phyloP scores from a whole-genome alignment of 2,113 vertebrate genomes.

The Gambusia affinis region DNA sequence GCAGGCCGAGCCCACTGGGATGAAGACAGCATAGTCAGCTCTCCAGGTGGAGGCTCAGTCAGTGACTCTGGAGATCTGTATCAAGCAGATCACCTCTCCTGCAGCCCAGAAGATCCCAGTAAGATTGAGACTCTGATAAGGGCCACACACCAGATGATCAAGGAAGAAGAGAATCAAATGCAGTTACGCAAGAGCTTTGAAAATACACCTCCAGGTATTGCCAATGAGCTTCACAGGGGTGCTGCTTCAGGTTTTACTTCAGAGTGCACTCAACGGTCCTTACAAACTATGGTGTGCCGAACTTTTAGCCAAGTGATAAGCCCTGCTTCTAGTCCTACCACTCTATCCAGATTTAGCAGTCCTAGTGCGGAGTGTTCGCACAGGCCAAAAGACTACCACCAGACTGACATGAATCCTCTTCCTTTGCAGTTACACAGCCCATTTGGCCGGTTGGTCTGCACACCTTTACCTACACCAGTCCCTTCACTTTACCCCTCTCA shows the following conservation, averaged over 20 bases:
- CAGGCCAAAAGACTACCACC: slow-evolving; percentile 92
- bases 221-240: slow-evolving; percentile 88
- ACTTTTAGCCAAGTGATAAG: slow-evolving; percentile 81
- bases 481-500: slow-evolving; percentile 81
- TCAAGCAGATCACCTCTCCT: slow-evolving; percentile 84
- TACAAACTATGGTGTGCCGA: slow-evolving; percentile 83
- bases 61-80: slow-evolving; percentile 93
- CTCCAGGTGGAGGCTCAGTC: slow-evolving; percentile 92
- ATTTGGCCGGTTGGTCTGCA: slow-evolving; percentile 81
- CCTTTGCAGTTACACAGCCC: slow-evolving; percentile 79
- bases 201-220: slow-evolving; percentile 80
- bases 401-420: slow-evolving; percentile 85
- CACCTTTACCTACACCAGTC: slow-evolving; percentile 82
- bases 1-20: slow-evolving; percentile 93
- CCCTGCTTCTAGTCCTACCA: slow-evolving; percentile 86
- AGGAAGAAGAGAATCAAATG: slow-evolving; percentile 92
- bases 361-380: slow-evolving; percentile 87
- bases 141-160: slow-evolving; percentile 99
- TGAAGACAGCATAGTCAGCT: slow-evolving; percentile 93
- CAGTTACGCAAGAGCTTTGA: slow-evolving; percentile 81
- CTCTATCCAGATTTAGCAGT: slow-evolving; percentile 89
- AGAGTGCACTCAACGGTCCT: slow-evolving; percentile 83
- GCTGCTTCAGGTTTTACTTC: slow-evolving; percentile 83
- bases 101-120: slow-evolving; percentile 90
- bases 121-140: slow-evolving; percentile 95